Evolutionary conservation across 2,113 vertebrate genomes (phyloP).

Genomic region (Tamias sibiricus): DNA sequence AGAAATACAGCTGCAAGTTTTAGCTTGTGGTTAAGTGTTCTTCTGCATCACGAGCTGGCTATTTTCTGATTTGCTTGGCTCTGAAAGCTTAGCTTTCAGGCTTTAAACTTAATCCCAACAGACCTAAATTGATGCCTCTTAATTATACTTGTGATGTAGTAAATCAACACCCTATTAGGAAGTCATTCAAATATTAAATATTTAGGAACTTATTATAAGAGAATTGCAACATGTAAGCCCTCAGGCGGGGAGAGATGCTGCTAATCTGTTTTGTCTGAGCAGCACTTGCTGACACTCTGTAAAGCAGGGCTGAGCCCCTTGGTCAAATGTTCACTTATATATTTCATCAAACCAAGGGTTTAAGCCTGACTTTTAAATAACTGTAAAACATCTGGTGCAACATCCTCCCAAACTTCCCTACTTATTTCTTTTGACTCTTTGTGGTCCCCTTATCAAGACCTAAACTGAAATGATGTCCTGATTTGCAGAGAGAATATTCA

Average conservation of each 20-base stretch:
- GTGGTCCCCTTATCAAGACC: neutral
- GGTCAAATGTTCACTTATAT: neutral
- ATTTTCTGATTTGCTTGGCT: slow-evolving; percentile 42
- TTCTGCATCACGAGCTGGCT: neutral
- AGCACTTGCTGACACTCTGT: neutral
- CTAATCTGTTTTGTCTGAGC: neutral
- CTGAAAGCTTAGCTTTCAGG: slow-evolving; percentile 21
- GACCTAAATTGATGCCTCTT: slow-evolving; percentile 47
- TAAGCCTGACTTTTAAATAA: neutral
- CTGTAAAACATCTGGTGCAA: neutral
- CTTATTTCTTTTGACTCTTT: neutral
- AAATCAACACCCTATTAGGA: slow-evolving; percentile 66
- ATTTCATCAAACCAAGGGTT: neutral
- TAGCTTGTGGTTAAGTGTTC: neutral
- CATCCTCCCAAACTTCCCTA: neutral
- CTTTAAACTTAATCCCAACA: slow-evolving; percentile 62
- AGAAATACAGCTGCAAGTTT: slow-evolving; percentile 46
- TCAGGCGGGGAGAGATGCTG: neutral
- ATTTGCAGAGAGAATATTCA: neutral
- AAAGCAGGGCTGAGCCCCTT: neutral
- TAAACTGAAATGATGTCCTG: neutral
- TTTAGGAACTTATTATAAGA: slow-evolving; percentile 68
- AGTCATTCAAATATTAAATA: slow-evolving; percentile 62
- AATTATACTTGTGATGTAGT: slow-evolving; percentile 52
- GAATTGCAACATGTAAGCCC: slow-evolving; percentile 60